Percentiles rank a stretch among this genome's conserved stretches.
Conservation (phyloP, 2,113 vertebrate genomes). For the Python bivittatus region DNA sequence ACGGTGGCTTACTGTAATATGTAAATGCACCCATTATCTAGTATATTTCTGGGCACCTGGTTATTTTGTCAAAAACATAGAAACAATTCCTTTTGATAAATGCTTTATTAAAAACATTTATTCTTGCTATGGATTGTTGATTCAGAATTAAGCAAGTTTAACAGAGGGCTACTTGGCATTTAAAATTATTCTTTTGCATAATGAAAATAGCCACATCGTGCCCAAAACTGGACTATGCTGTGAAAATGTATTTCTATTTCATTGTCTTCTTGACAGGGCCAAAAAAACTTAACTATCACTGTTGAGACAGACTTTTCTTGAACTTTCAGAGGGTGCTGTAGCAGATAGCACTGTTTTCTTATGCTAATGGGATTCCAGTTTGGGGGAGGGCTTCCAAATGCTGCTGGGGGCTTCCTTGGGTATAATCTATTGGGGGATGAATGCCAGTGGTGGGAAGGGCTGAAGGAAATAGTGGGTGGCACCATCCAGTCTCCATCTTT, state of each 20-base stretch:
- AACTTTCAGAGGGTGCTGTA: not conserved
- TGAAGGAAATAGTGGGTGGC: not conserved
- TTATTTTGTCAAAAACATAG: not conserved
- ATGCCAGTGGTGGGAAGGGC: not conserved
- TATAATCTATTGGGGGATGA: not conserved
- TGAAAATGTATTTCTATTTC: not conserved
- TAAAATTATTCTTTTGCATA: not conserved
- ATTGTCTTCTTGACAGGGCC: not conserved
- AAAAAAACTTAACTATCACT: not conserved
- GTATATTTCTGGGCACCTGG: not conserved
- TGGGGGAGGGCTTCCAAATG: not conserved
- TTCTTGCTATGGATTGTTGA: not conserved
- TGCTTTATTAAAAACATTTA: not conserved
- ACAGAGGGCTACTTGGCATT: not conserved
- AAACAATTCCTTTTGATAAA: not conserved
- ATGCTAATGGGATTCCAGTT: constrained; percentile 15
- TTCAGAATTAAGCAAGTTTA: not conserved
- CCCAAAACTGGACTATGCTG: not conserved
- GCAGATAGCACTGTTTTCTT: constrained; percentile 16
- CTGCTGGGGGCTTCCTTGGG: not conserved
- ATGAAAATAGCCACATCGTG: not conserved
- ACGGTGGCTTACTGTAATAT: too few species aligned
- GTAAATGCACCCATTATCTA: not conserved
- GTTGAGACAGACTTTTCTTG: not conserved
- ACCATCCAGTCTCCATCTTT: not conserved